Evolutionary conservation across 2,888 invertebrate genomes (phyloP), one percentile per base, ranked within the genome.

Genomic region (Drosophila parthenogenetica): DNA sequence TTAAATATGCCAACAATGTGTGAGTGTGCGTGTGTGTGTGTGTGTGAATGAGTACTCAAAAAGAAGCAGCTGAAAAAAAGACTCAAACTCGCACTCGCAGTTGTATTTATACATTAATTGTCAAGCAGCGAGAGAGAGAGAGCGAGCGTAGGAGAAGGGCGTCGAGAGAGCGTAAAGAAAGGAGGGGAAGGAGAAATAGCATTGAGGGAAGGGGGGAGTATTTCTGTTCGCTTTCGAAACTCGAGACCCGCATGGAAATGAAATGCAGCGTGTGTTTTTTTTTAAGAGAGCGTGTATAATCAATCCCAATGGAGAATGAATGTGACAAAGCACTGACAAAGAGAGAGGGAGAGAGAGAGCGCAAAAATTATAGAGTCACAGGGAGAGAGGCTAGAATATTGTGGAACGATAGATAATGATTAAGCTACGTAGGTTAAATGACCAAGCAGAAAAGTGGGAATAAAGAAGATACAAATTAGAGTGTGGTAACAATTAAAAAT

Each of bases 401-500:
- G 59, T 29, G 62, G 62, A 32, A 68, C 40, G 16, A 25, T 22
- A 46, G 69, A 58, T 59, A 57, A 75, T 39, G 58, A 42, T 39
- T 65, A 46, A 49, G 39, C 46, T 58, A 29, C 29, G 29, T 22
- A 8, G 14, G n/a, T 29, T 17, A 63, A 69, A 69, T 69, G 74
- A 69, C 54, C 58, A 69, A 39, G 51, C 4, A n/a, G 29, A 46
- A 16, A 35, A 35, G 35, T 13, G 8, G 32, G 37, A 2, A 16
- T 35, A 32, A 2, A 49, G 49, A 62, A 57, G 50, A 14, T 19
- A 59, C 69, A 79, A 79, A 81, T 79, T 69, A 77, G 64, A 59
- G 62, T 79, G 67, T 62, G 62, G 72, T 59, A 87, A 77, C 80
- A 87, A 87, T 87, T 83, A 83, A 85, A 79, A 85, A 69, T 77